Conservation (phyloP, 2,888 invertebrate species). For the Watsonalla binaria region DNA sequence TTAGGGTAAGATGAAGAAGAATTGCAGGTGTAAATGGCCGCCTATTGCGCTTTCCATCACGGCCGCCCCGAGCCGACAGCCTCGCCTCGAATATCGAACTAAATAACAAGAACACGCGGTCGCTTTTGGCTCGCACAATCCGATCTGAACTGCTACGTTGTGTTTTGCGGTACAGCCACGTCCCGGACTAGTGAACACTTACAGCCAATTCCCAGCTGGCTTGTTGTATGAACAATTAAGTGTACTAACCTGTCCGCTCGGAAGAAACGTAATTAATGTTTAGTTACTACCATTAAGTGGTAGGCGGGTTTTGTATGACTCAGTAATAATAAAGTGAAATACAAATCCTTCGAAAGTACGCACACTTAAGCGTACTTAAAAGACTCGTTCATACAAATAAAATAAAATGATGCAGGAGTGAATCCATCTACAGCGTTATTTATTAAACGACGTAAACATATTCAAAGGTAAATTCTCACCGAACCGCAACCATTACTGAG, state of each 20-base stretch:
- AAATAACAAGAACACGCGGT: constrained; percentile 46
- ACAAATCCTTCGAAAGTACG: neutral
- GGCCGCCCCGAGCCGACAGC: constrained; percentile 26
- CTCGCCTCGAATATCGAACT: constrained; percentile 39
- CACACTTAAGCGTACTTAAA: constrained; percentile 4
- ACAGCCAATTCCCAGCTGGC: constrained; percentile 72
- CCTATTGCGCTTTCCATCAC: constrained; percentile 71
- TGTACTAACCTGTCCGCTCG: constrained; percentile 60
- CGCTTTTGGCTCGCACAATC: constrained; percentile 46
- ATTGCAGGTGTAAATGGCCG: constrained; percentile 74
- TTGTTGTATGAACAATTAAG: constrained; percentile 77
- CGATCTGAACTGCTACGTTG: constrained; percentile 44
- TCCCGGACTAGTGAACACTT: constrained; percentile 67
- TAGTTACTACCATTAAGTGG: constrained; percentile 51
- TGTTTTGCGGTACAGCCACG: constrained; percentile 60
- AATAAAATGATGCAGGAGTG: neutral
- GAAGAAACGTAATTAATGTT: constrained; percentile 70
- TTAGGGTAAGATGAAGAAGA: constrained; percentile 76
- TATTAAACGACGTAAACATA: constrained; percentile 31
- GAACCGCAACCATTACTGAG: constrained; percentile 54
- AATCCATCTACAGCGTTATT: constrained; percentile 17
- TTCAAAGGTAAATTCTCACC: constrained; percentile 61
- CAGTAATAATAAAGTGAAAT: neutral
- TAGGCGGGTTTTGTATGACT: constrained; percentile 39
- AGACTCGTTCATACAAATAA: constrained; percentile 6